These are phyloP conservation scores for Kryphioiulus occultus DNA, from an alignment of 2,888 invertebrate species.

Conservation along the genomic window DNA sequence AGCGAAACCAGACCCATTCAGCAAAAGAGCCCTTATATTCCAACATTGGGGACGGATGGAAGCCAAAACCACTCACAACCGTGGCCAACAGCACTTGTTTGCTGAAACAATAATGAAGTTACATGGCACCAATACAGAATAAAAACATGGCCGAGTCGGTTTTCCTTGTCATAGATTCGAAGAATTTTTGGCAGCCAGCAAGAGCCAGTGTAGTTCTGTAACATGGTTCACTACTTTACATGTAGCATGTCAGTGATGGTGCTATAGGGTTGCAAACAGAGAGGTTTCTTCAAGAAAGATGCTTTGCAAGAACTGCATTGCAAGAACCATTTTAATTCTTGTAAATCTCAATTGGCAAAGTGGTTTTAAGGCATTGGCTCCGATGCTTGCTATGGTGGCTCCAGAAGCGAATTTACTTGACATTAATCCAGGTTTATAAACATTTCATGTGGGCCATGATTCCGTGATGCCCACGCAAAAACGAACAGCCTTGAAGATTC, in stretches of 20 bases:
- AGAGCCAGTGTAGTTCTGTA: background rate
- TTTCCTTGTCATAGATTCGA: conserved; percentile 26
- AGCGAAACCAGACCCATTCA: background rate
- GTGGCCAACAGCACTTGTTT: background rate
- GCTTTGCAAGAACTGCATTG: too few relatives aligned
- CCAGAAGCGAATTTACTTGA: background rate
- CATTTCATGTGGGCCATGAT: background rate
- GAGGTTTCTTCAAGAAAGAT: too few relatives aligned
- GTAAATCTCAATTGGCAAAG: background rate
- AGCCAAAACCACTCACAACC: background rate
- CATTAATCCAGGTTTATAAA: background rate
- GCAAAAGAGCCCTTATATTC: background rate
- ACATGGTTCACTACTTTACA: background rate
- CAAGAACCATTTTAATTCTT: too few relatives aligned
- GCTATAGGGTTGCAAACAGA: background rate
- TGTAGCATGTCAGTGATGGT: background rate
- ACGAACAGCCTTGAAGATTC: background rate
- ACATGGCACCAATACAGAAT: background rate
- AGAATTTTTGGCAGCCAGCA: conserved; percentile 20
- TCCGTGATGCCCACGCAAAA: background rate
- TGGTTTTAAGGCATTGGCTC: background rate
- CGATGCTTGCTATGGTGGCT: background rate
- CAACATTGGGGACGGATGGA: background rate
- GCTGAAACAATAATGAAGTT: conserved; percentile 7
- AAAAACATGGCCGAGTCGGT: background rate